Evolutionary conservation across 2,113 vertebrate genomes (phyloP), one percentile per base, ranked within the genome.

Genomic region (Tupaia tana): DNA sequence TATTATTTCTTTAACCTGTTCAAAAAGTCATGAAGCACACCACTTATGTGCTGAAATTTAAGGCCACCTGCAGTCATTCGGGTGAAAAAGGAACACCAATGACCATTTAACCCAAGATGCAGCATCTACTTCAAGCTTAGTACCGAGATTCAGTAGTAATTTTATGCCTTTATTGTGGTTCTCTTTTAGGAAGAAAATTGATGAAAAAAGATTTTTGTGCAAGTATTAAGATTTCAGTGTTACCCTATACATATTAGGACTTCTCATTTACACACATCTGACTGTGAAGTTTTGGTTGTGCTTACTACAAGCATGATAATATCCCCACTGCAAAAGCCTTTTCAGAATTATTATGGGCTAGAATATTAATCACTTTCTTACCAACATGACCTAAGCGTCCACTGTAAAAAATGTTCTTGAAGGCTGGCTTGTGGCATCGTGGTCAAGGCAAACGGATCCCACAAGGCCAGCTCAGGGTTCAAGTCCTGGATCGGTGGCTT

Each of bases 1-100:
- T 66, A 81, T 74, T 85, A 93, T 92, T 89, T 97, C 94, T 81
- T 93, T 96, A 96, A 88, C 88, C 86, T 92, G 73, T 87, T 95
- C 58, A 90, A 93, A 70, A 96, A 89, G 71, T 92, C 64, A 88
- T 25, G 52, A 96, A 89, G 86, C 54, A 34, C n/a, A 34, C n/a
- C n/a, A 24, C 9, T 75, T 78, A 84, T 18, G 9, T 84, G 54
- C 52, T 78, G 58, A 84, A 91, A 94, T 89, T 81, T 93, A 92
- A 95, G 89, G 43, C 61, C 6, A 20, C 52, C 54, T 91, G 25
- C 73, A 79, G 70, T 92, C 56, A 69, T 19, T 75, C 22, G 18
- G 67, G 59, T 95, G 82, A 86, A 67, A 31, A 93, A 84, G 56
- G 29, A 96, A 92, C 61, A 87, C 24, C 70, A 95, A 94, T 66